Conservation (phyloP, 2,113 vertebrate genomes). For the Hiodon alosoides region DNA sequence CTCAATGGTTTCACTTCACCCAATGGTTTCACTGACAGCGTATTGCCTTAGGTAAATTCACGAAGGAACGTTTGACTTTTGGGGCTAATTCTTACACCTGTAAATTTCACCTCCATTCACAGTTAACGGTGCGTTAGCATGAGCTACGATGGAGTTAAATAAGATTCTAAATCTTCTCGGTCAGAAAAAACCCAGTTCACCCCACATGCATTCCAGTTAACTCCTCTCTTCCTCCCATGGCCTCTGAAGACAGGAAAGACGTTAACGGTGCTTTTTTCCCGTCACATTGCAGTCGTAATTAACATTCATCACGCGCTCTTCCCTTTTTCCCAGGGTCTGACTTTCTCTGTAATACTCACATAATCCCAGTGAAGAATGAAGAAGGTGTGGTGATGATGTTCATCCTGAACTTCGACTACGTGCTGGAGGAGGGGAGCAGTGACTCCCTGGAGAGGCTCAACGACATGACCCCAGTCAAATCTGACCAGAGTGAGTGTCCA, state of each 20-base stretch:
- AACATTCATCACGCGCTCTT: slow-evolving; percentile 8
- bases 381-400: slow-evolving; percentile 98
- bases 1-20: no score
- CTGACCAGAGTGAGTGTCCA: slow-evolving; percentile 78
- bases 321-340: slow-evolving; percentile 71
- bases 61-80: no score
- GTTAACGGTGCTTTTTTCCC: slow-evolving; percentile 20
- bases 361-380: slow-evolving; percentile 98
- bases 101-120: no score
- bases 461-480: slow-evolving; percentile 78
- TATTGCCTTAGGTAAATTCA: no score
- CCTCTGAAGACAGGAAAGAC: slow-evolving; percentile 24
- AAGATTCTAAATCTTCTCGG: no score
- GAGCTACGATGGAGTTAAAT: neutral
- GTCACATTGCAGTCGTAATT: slow-evolving; percentile 18
- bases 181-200: no score
- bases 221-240: slow-evolving; percentile 16
- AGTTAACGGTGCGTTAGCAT: neutral
- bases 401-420: slow-evolving; percentile 93
- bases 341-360: slow-evolving; percentile 91
- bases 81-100: no score
- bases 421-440: slow-evolving; percentile 75
- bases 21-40: no score
- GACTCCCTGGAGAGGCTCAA: slow-evolving; percentile 79
- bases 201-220: no score